A percentile compares a stretch with the other conserved stretches of the same genome.
Evolutionary conservation across 2,888 invertebrate genomes (phyloP).

Genomic region (Shargacucullia verbasci): DNA sequence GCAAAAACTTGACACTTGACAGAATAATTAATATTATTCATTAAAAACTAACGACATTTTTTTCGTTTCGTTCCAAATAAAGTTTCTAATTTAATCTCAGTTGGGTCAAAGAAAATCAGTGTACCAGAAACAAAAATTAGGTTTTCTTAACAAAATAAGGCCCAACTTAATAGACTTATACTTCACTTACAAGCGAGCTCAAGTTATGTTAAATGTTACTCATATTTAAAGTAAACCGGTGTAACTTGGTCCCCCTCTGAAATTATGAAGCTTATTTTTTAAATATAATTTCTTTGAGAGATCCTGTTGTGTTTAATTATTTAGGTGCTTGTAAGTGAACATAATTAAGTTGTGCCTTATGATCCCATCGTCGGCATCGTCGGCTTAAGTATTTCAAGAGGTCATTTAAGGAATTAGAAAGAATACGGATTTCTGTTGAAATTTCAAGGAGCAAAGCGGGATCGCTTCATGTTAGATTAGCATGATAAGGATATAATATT

Average conservation of each 20-base stretch:
- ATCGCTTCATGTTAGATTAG: no score
- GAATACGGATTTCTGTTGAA: no score
- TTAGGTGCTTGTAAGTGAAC: conserved; percentile 2
- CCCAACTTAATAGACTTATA: conserved; percentile 28
- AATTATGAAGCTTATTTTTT: conserved; percentile 8
- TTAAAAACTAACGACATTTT: conserved; percentile 7
- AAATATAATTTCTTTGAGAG: conserved; percentile 11
- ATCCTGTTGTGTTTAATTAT: conserved; percentile 15
- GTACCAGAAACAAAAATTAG: conserved; percentile 25
- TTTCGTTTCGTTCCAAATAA: neutral
- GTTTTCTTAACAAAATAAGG: conserved; percentile 33
- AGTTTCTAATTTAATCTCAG: conserved; percentile 24
- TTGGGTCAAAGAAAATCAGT: conserved; percentile 28
- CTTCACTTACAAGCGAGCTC: conserved; percentile 4
- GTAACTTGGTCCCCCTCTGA: neutral
- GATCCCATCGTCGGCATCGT: no score
- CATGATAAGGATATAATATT: no score
- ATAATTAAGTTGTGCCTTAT: no score
- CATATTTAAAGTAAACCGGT: neutral
- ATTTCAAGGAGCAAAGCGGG: no score
- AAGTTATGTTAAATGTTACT: fast-evolving
- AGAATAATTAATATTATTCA: conserved; percentile 17
- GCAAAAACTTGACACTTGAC: neutral
- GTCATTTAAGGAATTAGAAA: no score
- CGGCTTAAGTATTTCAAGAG: no score